phyloP scores from a whole-genome alignment of 2,888 invertebrate species.

The Encarsia formosa region DNA sequence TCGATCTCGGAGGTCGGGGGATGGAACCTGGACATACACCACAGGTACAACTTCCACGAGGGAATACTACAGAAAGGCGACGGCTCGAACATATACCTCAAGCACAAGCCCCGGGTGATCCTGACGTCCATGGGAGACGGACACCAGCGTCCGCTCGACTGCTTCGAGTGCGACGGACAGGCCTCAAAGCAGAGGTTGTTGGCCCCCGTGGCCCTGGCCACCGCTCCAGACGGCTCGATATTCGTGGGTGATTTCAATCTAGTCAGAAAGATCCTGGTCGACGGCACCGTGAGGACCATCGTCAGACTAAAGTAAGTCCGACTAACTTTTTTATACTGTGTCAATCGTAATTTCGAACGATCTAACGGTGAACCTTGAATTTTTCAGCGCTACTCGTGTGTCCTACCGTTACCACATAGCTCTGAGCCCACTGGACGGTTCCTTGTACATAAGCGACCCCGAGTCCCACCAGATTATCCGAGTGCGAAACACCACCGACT shows the following conservation, averaged over 20 bases:
- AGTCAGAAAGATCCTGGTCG: constrained; percentile 80
- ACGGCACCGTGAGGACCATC: constrained; percentile 76
- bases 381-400: constrained; percentile 82
- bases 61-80: constrained; percentile 97
- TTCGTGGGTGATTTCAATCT: constrained; percentile 96
- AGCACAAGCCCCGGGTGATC: constrained; percentile 87
- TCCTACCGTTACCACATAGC: constrained; percentile 97
- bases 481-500: constrained; percentile 78
- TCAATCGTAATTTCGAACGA: too few species aligned
- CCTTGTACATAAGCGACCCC: constrained; percentile 92
- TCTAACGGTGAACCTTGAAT: too few species aligned
- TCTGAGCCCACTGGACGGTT: constrained; percentile 88
- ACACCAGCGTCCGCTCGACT: constrained; percentile 81
- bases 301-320: constrained; percentile 73
- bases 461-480: constrained; percentile 91
- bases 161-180: constrained; percentile 75
- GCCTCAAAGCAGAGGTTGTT: constrained; percentile 77
- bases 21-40: constrained; percentile 97
- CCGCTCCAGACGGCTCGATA: constrained; percentile 88
- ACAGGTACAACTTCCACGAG: constrained; percentile 96
- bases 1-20: constrained; percentile 95
- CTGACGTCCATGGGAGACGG: constrained; percentile 90
- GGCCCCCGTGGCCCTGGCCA: constrained; percentile 88
- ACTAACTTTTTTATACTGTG: not conserved
- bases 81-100: constrained; percentile 91